A percentile compares a stretch with the other conserved stretches of the same genome.
Conservation (phyloP, 2,113 vertebrate species). For the Phyllostomus discolor region DNA sequence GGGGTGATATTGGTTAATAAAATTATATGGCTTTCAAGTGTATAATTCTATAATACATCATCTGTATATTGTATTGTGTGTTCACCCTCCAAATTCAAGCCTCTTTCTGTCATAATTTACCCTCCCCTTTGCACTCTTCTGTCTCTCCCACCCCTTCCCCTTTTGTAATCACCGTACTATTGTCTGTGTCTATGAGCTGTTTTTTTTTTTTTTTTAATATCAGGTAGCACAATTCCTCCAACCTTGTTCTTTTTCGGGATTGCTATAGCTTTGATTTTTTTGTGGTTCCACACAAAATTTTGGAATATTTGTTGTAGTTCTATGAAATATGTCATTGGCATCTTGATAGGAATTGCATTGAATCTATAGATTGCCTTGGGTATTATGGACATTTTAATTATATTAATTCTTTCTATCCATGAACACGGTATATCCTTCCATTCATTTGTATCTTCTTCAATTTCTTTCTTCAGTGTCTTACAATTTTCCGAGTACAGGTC, state of each 20-base stretch:
- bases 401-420: background rate
- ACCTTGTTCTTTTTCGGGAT: background rate
- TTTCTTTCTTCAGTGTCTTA: background rate
- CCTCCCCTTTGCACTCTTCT: background rate
- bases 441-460: background rate
- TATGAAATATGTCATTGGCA: background rate
- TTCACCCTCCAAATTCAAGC: no score
- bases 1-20: no score
- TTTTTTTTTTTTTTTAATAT: background rate
- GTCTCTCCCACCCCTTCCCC: background rate
- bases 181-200: background rate
- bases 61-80: no score
- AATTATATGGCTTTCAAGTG: no score
- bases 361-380: background rate
- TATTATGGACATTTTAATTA: background rate
- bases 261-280: background rate
- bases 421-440: background rate
- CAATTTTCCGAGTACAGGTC: background rate
- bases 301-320: background rate
- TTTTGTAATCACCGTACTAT: background rate
- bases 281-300: background rate
- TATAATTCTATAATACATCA: no score
- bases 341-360: background rate
- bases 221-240: background rate
- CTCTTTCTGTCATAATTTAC: background rate